phyloP scores from a whole-genome alignment of 1,140 invertebrate species.

The Diuraphis noxia region DNA sequence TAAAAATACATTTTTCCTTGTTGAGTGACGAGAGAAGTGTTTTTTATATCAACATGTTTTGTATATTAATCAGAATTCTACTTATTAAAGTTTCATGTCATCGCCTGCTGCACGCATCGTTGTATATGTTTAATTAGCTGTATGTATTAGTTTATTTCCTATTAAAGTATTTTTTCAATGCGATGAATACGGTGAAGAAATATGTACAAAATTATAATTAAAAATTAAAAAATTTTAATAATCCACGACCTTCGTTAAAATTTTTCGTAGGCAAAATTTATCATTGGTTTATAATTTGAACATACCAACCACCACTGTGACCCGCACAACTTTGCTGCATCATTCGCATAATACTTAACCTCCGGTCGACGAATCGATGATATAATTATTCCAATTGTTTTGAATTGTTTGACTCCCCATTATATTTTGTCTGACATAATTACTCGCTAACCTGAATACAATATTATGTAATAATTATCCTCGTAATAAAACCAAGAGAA shows the following conservation, averaged over 20 bases:
- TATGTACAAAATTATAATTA: neutral
- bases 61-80: no score
- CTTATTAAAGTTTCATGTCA: no score
- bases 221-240: neutral
- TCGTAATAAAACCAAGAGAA: neutral
- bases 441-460: neutral
- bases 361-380: neutral
- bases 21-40: no score
- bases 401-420: neutral
- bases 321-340: neutral
- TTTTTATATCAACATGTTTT: no score
- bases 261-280: neutral
- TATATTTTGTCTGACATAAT: neutral
- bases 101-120: no score
- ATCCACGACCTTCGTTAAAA: neutral
- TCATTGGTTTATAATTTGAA: neutral
- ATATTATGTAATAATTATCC: neutral
- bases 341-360: neutral
- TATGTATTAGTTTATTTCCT: no score
- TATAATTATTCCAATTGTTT: neutral
- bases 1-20: no score
- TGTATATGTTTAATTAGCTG: no score
- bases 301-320: no score
- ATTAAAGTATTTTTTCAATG: no score
- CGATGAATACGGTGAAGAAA: neutral